A percentile compares a stretch with the other conserved stretches of the same genome.
phyloP scores from a whole-genome alignment of 1,140 invertebrate genomes.

The Sinella curviseta region DNA sequence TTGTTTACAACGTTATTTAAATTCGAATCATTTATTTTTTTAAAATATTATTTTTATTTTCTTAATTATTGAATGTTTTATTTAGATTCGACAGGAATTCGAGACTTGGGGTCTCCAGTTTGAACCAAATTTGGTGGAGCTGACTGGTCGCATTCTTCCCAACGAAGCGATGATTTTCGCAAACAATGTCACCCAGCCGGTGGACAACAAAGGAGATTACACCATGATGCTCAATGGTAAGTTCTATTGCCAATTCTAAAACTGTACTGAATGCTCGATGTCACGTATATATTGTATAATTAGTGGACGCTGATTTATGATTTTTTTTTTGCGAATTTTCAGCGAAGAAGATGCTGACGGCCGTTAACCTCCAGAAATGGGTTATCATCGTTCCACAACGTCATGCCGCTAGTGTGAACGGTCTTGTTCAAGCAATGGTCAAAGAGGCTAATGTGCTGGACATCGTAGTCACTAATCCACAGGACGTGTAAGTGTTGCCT shows the following conservation, averaged over 20 bases:
- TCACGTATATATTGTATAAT: too few relatives aligned
- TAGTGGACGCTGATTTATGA: too few relatives aligned
- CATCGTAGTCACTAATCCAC: slow-evolving; percentile 49
- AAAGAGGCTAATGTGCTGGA: background rate
- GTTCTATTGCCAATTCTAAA: too few relatives aligned
- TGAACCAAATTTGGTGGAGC: slow-evolving; percentile 52
- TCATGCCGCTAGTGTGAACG: slow-evolving; percentile 57
- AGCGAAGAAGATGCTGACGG: slow-evolving; percentile 41
- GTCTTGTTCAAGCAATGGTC: background rate
- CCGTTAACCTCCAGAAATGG: slow-evolving; percentile 54
- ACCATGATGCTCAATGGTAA: slow-evolving; percentile 36
- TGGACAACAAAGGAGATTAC: slow-evolving; percentile 40
- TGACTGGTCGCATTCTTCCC: slow-evolving; percentile 16
- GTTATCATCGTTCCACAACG: slow-evolving; percentile 53
- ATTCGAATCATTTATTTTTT: background rate
- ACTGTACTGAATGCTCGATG: too few relatives aligned
- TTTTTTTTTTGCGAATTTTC: too few relatives aligned
- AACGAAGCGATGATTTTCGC: slow-evolving; percentile 23
- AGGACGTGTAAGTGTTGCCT: slow-evolving; percentile 33
- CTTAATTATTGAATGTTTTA: background rate
- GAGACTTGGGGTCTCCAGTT: slow-evolving; percentile 79
- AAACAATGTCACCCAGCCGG: background rate
- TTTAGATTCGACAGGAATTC: slow-evolving; percentile 54
- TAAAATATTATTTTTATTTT: background rate
- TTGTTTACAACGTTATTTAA: too few relatives aligned